Percentiles rank a stretch among this genome's conserved stretches.
phyloP scores from a whole-genome alignment of 2,797 vertebrate species.

The Phaenicophaeus curvirostris region DNA sequence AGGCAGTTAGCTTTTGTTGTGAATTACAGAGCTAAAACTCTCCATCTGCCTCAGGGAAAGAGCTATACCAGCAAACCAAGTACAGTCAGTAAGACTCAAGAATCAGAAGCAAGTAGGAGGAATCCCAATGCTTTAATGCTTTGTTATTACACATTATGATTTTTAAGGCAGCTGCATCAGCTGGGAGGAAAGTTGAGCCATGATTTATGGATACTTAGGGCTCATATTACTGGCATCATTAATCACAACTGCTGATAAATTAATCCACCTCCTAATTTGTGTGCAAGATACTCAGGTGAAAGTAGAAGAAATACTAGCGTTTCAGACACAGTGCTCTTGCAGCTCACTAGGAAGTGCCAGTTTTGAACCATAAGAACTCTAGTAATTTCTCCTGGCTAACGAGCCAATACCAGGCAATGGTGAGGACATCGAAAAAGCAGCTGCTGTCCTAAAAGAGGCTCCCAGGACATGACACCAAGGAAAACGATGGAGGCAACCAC shows the following conservation, averaged over 20 bases:
- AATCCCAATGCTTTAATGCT: background rate
- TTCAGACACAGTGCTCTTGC: background rate
- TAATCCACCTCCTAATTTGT: constrained; percentile 36
- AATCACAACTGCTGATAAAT: constrained; percentile 46
- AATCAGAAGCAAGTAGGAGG: background rate
- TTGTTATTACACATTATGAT: background rate
- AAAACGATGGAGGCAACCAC: background rate
- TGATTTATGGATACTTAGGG: constrained; percentile 34
- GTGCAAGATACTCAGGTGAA: background rate
- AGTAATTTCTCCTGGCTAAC: background rate
- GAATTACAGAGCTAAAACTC: background rate
- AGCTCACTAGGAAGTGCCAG: background rate
- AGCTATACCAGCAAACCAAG: background rate
- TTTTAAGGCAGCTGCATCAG: constrained; percentile 15
- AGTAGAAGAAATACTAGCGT: background rate
- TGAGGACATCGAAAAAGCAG: background rate
- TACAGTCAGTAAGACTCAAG: background rate
- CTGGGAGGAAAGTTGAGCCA: background rate
- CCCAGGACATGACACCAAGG: background rate
- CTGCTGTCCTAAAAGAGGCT: background rate
- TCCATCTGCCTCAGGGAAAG: background rate
- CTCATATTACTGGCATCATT: constrained; percentile 19
- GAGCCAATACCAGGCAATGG: background rate
- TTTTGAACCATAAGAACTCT: background rate
- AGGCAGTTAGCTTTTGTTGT: background rate